Evolutionary conservation across 2,797 vertebrate genomes (phyloP).

Genomic region (Siniperca undulata): DNA sequence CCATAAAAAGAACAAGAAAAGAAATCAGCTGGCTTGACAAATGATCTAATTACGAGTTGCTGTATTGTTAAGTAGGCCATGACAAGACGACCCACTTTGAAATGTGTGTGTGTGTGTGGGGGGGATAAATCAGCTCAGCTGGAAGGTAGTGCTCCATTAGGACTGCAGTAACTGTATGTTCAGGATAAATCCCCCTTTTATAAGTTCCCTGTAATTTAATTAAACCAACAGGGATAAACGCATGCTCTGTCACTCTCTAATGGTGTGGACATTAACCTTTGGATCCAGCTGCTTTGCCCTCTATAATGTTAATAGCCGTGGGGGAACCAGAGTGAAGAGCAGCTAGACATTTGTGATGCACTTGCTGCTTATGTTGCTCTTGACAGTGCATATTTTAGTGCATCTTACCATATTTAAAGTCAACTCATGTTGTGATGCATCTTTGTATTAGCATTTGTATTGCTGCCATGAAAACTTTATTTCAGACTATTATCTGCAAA

Average conservation of each 20-base stretch:
- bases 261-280: slow-evolving; percentile 83
- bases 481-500: slow-evolving; percentile 16
- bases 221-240: slow-evolving; percentile 81
- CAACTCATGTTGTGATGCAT: slow-evolving; percentile 39
- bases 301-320: slow-evolving; percentile 74
- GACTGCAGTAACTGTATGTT: slow-evolving; percentile 67
- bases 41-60: slow-evolving; percentile 74
- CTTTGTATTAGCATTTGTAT: slow-evolving; percentile 21
- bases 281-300: slow-evolving; percentile 73
- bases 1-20: slow-evolving; percentile 59
- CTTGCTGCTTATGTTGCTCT: slow-evolving; percentile 47
- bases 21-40: slow-evolving; percentile 68
- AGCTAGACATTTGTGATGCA: slow-evolving; percentile 41
- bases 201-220: slow-evolving; percentile 81
- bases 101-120: slow-evolving; percentile 6
- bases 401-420: slow-evolving; percentile 43
- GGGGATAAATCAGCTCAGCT: slow-evolving; percentile 77
- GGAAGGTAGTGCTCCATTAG: slow-evolving; percentile 71
- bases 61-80: slow-evolving; percentile 78
- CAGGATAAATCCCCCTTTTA: slow-evolving; percentile 72
- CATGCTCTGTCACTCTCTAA: slow-evolving; percentile 74
- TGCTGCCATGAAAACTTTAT: slow-evolving; percentile 23
- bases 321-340: slow-evolving; percentile 30
- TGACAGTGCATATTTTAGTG: slow-evolving; percentile 47
- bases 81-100: slow-evolving; percentile 76